Percentiles rank a stretch among this genome's conserved stretches.
Evolutionary conservation across 2,888 invertebrate species (phyloP).

Genomic region (Chaetogeoica ovagalla): DNA sequence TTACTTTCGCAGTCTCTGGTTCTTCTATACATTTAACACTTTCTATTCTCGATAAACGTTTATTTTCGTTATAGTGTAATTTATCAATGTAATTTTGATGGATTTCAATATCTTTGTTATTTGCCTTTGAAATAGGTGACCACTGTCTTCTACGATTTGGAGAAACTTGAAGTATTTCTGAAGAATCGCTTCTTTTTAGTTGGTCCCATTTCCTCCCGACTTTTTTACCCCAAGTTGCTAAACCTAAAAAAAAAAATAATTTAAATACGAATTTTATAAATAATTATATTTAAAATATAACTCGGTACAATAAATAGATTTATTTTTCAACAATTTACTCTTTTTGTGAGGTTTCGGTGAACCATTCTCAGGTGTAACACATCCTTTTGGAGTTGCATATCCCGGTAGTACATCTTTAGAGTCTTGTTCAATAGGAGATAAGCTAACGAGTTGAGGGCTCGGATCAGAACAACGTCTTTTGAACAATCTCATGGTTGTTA

Average conservation of each 20-base stretch:
- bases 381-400: conserved; percentile 54
- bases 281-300: background rate
- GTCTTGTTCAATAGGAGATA: conserved; percentile 60
- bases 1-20: conserved; percentile 54
- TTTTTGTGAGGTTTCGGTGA: conserved; percentile 59
- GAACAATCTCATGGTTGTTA: conserved; percentile 62
- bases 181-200: conserved; percentile 65
- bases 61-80: conserved; percentile 54
- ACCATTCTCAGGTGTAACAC: conserved; percentile 57
- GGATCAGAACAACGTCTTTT: conserved; percentile 64
- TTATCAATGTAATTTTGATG: conserved; percentile 51
- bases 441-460: conserved; percentile 65
- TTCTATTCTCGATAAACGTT: conserved; percentile 63
- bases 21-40: conserved; percentile 61
- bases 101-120: conserved; percentile 22
- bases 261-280: background rate
- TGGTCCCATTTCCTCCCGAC: conserved; percentile 68
- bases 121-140: conserved; percentile 59
- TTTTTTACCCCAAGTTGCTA: conserved; percentile 67
- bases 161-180: conserved; percentile 62
- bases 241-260: conserved; percentile 59
- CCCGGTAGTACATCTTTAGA: conserved; percentile 55
- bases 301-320: too few species aligned
- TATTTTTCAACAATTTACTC: conserved; percentile 56
- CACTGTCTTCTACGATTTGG: conserved; percentile 61